These are phyloP conservation scores for Troides oblongomaculatus DNA, from an alignment of 2,888 invertebrate species.

Conservation along the genomic window DNA sequence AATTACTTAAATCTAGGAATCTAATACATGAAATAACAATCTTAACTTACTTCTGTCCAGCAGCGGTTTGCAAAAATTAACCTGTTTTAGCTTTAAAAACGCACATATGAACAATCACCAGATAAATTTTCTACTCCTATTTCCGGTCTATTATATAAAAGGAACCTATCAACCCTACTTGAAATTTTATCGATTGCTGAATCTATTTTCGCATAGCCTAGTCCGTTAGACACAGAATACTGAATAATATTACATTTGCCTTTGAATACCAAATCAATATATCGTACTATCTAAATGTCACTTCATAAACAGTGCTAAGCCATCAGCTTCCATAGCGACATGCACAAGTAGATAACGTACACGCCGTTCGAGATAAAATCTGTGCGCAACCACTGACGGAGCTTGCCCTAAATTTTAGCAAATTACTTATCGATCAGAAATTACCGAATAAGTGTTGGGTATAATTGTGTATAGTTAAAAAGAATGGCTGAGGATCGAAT, in stretches of 20 bases:
- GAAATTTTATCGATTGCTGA: background rate
- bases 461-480: too few species aligned
- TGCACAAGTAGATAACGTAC: constrained; percentile 44
- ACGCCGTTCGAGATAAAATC: constrained; percentile 53
- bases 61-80: too few species aligned
- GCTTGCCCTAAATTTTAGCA: constrained; percentile 18
- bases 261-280: background rate
- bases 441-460: background rate
- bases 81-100: too few species aligned
- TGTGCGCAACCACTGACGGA: constrained; percentile 29
- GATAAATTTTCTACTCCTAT: too few species aligned
- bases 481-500: too few species aligned
- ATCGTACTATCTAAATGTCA: background rate
- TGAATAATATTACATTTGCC: background rate
- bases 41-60: too few species aligned
- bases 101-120: too few species aligned
- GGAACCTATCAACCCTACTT: background rate
- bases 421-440: background rate
- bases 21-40: too few species aligned
- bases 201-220: background rate
- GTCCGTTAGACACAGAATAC: background rate
- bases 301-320: background rate
- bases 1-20: too few species aligned
- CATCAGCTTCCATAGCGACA: constrained; percentile 28
- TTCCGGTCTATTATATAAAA: too few species aligned